These are phyloP conservation scores for Cynaeus angustus DNA, from an alignment of 2,888 invertebrate genomes.

Conservation along the genomic window DNA sequence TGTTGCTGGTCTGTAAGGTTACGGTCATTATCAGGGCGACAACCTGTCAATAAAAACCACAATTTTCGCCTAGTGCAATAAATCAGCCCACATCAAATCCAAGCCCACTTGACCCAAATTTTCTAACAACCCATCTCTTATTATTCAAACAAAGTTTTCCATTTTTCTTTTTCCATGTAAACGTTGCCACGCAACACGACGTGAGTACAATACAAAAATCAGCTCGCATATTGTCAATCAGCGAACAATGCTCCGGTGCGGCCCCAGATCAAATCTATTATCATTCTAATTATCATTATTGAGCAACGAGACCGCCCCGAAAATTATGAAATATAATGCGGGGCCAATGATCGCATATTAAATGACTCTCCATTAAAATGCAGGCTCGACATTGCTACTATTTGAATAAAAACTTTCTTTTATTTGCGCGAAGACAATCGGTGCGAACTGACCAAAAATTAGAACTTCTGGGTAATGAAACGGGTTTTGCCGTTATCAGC, in stretches of 20 bases:
- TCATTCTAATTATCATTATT: neutral
- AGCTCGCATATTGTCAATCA: neutral
- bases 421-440: conserved; percentile 39
- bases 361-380: conserved; percentile 33
- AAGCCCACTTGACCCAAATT: too few species aligned
- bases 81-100: too few species aligned
- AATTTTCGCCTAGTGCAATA: too few species aligned
- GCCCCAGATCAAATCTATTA: neutral
- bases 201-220: too few species aligned
- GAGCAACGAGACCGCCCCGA: neutral
- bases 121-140: too few species aligned
- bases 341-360: conserved; percentile 39
- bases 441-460: neutral
- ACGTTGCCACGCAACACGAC: too few species aligned
- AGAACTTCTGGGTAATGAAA: conserved; percentile 23
- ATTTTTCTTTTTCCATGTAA: too few species aligned
- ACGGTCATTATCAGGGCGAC: too few species aligned
- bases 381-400: conserved; percentile 41
- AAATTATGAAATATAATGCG: conserved; percentile 20
- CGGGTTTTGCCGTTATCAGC: conserved; percentile 34
- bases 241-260: neutral
- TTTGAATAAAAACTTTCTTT: conserved; percentile 46
- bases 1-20: too few species aligned
- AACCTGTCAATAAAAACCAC: too few species aligned
- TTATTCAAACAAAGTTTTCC: too few species aligned